These are phyloP conservation scores for Cyphomyrmex costatus DNA, from an alignment of 1,140 invertebrate species.

Conservation along the genomic window DNA sequence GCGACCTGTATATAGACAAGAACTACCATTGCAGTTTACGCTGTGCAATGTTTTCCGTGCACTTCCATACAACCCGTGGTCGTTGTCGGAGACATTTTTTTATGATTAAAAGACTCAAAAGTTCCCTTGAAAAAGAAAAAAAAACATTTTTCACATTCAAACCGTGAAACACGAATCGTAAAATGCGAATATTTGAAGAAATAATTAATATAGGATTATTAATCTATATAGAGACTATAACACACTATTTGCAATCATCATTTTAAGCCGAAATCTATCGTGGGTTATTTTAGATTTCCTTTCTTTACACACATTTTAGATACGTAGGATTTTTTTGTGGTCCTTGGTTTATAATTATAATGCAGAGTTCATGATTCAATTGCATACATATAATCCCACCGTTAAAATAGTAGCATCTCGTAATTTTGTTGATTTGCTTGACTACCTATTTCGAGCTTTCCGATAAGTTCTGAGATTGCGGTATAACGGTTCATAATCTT, in stretches of 20 bases:
- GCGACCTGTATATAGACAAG: constrained; percentile 83
- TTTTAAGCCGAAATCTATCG: constrained; percentile 17
- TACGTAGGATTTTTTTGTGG: constrained; percentile 22
- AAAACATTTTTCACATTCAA: constrained; percentile 45
- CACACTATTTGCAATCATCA: constrained; percentile 36
- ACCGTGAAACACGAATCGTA: constrained; percentile 32
- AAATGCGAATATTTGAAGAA: constrained; percentile 29
- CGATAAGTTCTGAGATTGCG: constrained; percentile 42
- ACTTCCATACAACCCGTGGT: constrained; percentile 74
- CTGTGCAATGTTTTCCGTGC: constrained; percentile 77
- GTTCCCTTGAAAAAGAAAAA: constrained; percentile 18
- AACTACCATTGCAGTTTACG: constrained; percentile 79
- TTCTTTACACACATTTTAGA: constrained; percentile 30
- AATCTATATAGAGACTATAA: constrained; percentile 34
- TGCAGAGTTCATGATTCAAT: constrained; percentile 7
- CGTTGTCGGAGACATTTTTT: constrained; percentile 67
- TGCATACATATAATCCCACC: constrained; percentile 22
- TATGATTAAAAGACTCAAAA: constrained; percentile 63
- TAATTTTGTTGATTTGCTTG: constrained; percentile 30
- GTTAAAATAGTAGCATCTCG: constrained; percentile 24
- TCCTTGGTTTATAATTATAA: constrained; percentile 21
- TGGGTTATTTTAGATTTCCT: constrained; percentile 19
- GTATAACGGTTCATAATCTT: constrained; percentile 60
- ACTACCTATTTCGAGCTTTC: constrained; percentile 12
- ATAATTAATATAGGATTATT: constrained; percentile 54